A percentile compares a stretch with the other conserved stretches of the same genome.
Conservation (phyloP, 2,888 invertebrate genomes). For the Cephonodes hylas region DNA sequence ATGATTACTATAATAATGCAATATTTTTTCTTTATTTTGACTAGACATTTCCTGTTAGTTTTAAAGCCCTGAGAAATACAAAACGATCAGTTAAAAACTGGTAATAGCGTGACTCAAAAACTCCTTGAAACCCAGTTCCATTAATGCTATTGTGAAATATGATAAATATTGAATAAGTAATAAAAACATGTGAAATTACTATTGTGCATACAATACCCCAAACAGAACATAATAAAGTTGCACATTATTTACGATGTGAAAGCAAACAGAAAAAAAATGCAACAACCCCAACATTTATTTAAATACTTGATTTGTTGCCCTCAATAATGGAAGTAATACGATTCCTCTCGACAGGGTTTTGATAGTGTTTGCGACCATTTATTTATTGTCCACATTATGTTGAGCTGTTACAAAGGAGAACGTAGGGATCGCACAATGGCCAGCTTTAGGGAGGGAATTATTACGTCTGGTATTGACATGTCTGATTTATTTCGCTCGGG, state of each 20-base stretch:
- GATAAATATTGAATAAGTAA: neutral
- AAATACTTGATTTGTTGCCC: constrained; percentile 55
- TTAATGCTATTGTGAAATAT: neutral
- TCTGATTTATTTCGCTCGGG: constrained; percentile 42
- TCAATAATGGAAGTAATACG: constrained; percentile 35
- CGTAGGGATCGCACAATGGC: constrained; percentile 20
- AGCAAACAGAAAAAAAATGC: constrained; percentile 12
- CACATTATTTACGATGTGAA: constrained; percentile 8
- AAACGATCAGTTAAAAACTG: too few relatives aligned
- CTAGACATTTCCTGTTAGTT: too few relatives aligned
- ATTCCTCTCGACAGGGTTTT: constrained; percentile 37
- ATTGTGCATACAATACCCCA: neutral
- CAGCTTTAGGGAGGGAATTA: constrained; percentile 14
- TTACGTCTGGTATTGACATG: constrained; percentile 46
- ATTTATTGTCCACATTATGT: constrained; percentile 45
- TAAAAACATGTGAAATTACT: neutral
- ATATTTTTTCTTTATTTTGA: too few relatives aligned
- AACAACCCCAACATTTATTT: constrained; percentile 21
- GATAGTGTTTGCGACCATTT: constrained; percentile 51
- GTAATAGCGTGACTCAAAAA: too few relatives aligned
- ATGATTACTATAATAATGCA: too few relatives aligned
- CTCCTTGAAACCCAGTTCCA: too few relatives aligned
- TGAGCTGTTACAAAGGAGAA: constrained; percentile 35
- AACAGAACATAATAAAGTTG: neutral
- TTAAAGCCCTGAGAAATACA: too few relatives aligned